These are phyloP conservation scores for Saxicola maurus DNA, from an alignment of 2,797 vertebrate species.

Conservation along the genomic window DNA sequence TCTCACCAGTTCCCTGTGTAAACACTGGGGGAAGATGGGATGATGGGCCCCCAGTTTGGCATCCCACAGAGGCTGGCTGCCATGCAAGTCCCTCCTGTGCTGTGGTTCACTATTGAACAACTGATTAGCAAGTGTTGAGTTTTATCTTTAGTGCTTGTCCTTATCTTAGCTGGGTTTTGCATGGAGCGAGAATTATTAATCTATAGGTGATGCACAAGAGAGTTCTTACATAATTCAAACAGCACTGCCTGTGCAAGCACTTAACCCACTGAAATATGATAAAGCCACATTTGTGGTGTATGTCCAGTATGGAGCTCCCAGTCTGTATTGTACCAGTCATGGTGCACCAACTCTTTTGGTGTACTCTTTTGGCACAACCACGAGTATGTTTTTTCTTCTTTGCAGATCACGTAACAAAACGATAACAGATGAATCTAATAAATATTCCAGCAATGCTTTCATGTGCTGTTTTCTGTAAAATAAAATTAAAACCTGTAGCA, in stretches of 20 bases:
- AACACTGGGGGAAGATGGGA: background rate
- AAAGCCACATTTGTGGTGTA: background rate
- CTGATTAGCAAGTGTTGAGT: background rate
- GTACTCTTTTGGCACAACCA: background rate
- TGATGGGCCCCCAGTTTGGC: background rate
- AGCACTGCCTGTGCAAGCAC: background rate
- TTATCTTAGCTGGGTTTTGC: background rate
- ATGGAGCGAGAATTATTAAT: background rate
- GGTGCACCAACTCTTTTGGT: background rate
- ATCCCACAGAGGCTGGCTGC: background rate
- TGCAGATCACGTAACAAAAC: background rate
- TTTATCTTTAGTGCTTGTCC: background rate
- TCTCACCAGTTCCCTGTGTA: background rate
- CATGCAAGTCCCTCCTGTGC: background rate
- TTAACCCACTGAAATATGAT: background rate
- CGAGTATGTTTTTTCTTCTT: background rate
- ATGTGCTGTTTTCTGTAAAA: slow-evolving; percentile 9
- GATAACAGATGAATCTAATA: slow-evolving; percentile 10
- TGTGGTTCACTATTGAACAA: background rate
- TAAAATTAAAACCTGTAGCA: background rate
- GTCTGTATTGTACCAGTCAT: background rate
- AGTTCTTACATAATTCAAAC: background rate
- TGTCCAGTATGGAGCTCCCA: background rate
- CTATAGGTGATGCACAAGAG: background rate
- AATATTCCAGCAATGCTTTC: background rate